These are phyloP conservation scores for Periparus ater DNA, from an alignment of 2,797 vertebrate genomes.

Conservation along the genomic window DNA sequence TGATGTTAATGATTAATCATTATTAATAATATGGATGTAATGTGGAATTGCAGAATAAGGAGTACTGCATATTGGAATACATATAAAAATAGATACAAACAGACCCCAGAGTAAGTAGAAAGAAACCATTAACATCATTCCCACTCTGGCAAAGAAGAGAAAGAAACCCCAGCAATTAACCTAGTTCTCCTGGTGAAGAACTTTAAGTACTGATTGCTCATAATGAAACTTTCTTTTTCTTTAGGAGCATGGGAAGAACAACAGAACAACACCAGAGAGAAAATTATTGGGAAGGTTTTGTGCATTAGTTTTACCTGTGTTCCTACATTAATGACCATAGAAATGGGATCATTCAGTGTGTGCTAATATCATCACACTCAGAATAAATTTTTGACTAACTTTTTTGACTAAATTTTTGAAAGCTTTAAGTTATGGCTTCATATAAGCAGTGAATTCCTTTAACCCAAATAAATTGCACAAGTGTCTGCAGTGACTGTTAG, in stretches of 20 bases:
- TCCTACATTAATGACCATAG: background rate
- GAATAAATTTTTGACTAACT: background rate
- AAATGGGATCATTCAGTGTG: background rate
- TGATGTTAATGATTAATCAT: background rate
- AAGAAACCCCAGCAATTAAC: background rate
- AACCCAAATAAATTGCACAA: background rate
- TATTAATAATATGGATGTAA: background rate
- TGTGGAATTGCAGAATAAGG: background rate
- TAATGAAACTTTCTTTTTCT: background rate
- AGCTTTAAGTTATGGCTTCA: background rate
- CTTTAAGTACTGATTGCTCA: background rate
- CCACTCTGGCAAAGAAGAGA: background rate
- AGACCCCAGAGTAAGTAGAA: background rate
- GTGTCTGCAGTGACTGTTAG: background rate
- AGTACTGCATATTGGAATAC: background rate
- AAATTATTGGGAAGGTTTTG: background rate
- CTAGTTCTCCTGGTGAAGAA: background rate
- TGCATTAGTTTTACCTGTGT: background rate
- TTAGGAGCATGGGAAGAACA: background rate
- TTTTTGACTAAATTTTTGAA: background rate
- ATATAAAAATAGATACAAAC: background rate
- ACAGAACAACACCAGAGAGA: background rate
- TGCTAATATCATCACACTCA: background rate
- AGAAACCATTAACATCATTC: background rate
- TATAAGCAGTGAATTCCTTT: background rate